Conservation (phyloP, 2,888 invertebrate genomes). For the Drosophila anomelani region DNA sequence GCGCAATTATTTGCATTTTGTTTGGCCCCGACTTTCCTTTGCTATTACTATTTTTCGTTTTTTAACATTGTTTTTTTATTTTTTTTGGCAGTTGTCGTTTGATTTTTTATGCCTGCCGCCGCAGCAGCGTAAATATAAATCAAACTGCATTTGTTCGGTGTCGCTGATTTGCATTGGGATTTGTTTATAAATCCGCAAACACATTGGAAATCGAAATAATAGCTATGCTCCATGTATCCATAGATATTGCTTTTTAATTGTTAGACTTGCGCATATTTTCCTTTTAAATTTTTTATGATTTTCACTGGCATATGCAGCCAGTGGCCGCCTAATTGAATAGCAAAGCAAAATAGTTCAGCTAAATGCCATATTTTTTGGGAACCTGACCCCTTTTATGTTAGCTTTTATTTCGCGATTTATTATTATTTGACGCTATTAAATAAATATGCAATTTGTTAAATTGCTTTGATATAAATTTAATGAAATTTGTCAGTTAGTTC, state of each 20-base stretch:
- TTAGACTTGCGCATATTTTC: conserved; percentile 24
- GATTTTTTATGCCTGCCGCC: conserved; percentile 47
- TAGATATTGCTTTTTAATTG: conserved; percentile 76
- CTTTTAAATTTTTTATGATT: conserved; percentile 15
- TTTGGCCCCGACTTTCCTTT: conserved; percentile 42
- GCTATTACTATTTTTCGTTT: conserved; percentile 30
- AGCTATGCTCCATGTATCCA: conserved; percentile 44
- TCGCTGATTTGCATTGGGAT: conserved; percentile 73
- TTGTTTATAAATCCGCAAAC: conserved; percentile 73
- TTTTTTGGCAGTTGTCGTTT: conserved; percentile 27
- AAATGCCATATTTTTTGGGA: conserved; percentile 20
- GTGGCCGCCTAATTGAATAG: conserved; percentile 42
- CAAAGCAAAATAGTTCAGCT: conserved; percentile 22
- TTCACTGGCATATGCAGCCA: conserved; percentile 45
- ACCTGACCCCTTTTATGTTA: conserved; percentile 1
- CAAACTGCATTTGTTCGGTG: conserved; percentile 65
- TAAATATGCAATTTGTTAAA: conserved; percentile 41
- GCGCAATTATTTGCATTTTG: conserved; percentile 72
- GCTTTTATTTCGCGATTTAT: conserved; percentile 27
- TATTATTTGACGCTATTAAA: conserved; percentile 35
- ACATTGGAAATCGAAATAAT: conserved; percentile 62
- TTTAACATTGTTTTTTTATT: background rate
- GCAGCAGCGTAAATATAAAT: conserved; percentile 67
- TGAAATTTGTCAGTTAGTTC: conserved; percentile 14
- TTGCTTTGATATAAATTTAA: conserved; percentile 25